Evolutionary conservation across 2,888 invertebrate species (phyloP), one percentile per base, ranked within the genome.

Genomic region (Agrochola lota): DNA sequence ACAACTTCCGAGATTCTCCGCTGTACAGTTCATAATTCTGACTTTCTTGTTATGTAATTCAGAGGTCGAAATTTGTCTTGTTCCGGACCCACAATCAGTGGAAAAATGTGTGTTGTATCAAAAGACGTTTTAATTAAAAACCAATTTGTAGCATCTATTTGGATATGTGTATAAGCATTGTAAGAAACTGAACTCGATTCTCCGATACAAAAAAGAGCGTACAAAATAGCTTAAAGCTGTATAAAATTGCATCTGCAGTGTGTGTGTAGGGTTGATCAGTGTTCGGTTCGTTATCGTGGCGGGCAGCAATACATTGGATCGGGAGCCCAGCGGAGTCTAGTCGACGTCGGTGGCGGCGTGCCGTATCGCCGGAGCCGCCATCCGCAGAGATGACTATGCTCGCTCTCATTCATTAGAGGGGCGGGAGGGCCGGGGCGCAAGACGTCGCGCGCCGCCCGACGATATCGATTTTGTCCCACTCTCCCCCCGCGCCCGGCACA

Each of bases 371-470:
- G 88, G 90, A 93, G 92, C 94, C 94, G 94, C 95, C 95, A 95
- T 94, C 95, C 95, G 95, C 95, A 95, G 95, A 95, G 95, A 95
- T 96, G 95, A 95, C 94, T 96, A 94, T 95, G 95, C 93, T 94
- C 95, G 95, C 95, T 96, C 95, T 96, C 96, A 96, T 96, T 96
- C 96, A 96, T 96, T 95, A 95, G 94, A 95, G 95, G 95, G 95
- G 93, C 87, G 91, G 88, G 94, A 93, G 93, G 94, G 91, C 87
- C 91, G 93, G 94, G 92, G 91, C 91, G 93, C 94, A 96, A 96
- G 96, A 96, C 96, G 96, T 95, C 96, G 96, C 96, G 96, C 96
- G 94, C 95, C 96, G 96, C 96, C 96, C 95, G 95, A 95, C 95
- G 91, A 93, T 96, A 96, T 96, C 96, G 96, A 96, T 96, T 96